Percentiles rank a stretch among this genome's conserved stretches.
Evolutionary conservation across 1,140 invertebrate species (phyloP).

Genomic region (Drosophila baimaii): DNA sequence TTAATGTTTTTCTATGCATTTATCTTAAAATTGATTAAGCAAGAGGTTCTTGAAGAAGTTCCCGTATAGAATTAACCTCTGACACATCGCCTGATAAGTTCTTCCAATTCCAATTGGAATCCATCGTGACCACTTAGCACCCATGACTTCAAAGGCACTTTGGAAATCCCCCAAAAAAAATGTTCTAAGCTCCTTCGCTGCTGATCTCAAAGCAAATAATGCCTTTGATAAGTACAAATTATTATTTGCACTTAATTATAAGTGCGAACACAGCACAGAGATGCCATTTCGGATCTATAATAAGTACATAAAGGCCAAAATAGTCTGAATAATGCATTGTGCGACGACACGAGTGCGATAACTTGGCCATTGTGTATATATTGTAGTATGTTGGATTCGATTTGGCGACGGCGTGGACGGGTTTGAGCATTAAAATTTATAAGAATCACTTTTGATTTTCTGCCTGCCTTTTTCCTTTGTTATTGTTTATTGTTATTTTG

Average conservation of each 20-base stretch:
- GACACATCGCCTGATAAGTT: not conserved
- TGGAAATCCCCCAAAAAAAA: slow-evolving; percentile 32
- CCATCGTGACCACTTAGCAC: slow-evolving; percentile 55
- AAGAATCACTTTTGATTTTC: slow-evolving; percentile 77
- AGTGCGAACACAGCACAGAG: slow-evolving; percentile 26
- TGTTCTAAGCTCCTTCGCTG: slow-evolving; percentile 16
- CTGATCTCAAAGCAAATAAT: slow-evolving; percentile 70
- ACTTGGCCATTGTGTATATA: not conserved
- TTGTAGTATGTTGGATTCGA: not conserved
- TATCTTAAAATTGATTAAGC: no score
- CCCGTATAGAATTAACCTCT: not conserved
- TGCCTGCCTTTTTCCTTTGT: slow-evolving; percentile 19
- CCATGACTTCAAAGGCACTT: slow-evolving; percentile 24
- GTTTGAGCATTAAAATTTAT: slow-evolving; percentile 59
- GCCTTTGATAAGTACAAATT: slow-evolving; percentile 11
- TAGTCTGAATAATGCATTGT: slow-evolving; percentile 29
- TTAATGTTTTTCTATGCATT: no score
- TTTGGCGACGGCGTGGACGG: slow-evolving; percentile 27
- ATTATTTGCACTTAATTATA: slow-evolving; percentile 56
- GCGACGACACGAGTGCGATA: not conserved
- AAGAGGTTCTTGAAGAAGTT: not conserved
- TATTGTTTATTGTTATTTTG: slow-evolving; percentile 53
- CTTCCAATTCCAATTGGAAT: slow-evolving; percentile 3
- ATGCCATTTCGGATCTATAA: slow-evolving; percentile 29
- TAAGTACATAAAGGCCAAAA: slow-evolving; percentile 24